These are phyloP conservation scores for Eidolon dupreanum DNA, from an alignment of 2,797 vertebrate species.

Conservation along the genomic window DNA sequence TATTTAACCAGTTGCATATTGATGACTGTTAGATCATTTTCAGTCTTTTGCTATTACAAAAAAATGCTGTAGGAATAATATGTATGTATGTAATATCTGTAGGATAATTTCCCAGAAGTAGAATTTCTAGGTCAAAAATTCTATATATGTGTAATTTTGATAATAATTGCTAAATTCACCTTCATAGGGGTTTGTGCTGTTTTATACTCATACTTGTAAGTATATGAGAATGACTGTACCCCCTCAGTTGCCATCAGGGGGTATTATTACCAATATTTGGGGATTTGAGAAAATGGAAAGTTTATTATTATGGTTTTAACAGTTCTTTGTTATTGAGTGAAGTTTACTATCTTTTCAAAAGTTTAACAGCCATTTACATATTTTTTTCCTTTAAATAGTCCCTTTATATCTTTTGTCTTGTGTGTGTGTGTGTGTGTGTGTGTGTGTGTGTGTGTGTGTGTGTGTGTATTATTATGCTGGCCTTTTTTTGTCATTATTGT, in stretches of 20 bases:
- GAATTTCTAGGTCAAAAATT: neutral
- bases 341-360: neutral
- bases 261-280: neutral
- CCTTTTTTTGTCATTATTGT: neutral
- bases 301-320: neutral
- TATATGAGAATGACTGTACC: neutral
- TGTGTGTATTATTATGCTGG: neutral
- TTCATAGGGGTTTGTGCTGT: neutral
- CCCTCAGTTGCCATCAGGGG: neutral
- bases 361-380: neutral
- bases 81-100: neutral
- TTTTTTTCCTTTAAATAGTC: neutral
- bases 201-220: neutral
- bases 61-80: neutral
- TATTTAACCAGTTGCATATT: neutral
- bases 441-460: no score
- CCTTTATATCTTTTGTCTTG: neutral
- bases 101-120: neutral
- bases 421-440: no score
- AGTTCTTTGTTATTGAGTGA: neutral
- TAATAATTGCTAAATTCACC: neutral
- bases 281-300: neutral
- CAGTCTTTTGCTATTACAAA: neutral
- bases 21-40: neutral
- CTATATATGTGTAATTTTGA: neutral